These are phyloP conservation scores for Rhabditophanes sp. DNA, from an alignment of 2,888 invertebrate species.

Conservation along the genomic window DNA sequence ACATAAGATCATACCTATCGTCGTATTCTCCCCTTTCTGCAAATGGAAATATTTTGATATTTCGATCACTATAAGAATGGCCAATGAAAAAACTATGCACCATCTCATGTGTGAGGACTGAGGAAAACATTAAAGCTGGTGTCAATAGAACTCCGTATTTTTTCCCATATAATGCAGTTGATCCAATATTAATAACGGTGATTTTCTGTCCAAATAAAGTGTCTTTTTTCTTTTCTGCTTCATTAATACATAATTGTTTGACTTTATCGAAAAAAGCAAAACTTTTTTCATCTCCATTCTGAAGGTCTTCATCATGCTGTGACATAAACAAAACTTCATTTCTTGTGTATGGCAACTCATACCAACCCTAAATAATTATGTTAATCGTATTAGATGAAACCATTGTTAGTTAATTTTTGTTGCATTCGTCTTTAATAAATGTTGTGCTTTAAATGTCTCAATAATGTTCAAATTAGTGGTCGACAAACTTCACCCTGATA, in stretches of 20 bases:
- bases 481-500: no score
- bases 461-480: no score
- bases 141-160: slow-evolving; percentile 33
- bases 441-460: no score
- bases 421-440: no score
- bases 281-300: slow-evolving; percentile 17
- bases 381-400: no score
- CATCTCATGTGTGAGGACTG: slow-evolving; percentile 42
- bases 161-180: slow-evolving; percentile 30
- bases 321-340: slow-evolving; percentile 23
- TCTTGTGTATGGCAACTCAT: slow-evolving; percentile 21
- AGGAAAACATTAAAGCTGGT: slow-evolving; percentile 27
- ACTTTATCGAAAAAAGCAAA: slow-evolving; percentile 33
- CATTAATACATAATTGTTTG: slow-evolving; percentile 31
- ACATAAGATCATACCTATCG: slow-evolving; percentile 41
- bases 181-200: slow-evolving; percentile 28
- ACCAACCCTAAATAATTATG: slow-evolving; percentile 8
- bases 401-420: no score
- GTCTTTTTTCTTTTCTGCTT: slow-evolving; percentile 22
- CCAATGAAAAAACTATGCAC: slow-evolving; percentile 39
- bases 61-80: slow-evolving; percentile 39
- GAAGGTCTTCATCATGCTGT: slow-evolving; percentile 10
- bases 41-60: slow-evolving; percentile 32
- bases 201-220: slow-evolving; percentile 21
- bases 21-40: slow-evolving; percentile 32